Evolutionary conservation across 2,888 invertebrate genomes (phyloP).

Genomic region (Drosophila stalkeri): DNA sequence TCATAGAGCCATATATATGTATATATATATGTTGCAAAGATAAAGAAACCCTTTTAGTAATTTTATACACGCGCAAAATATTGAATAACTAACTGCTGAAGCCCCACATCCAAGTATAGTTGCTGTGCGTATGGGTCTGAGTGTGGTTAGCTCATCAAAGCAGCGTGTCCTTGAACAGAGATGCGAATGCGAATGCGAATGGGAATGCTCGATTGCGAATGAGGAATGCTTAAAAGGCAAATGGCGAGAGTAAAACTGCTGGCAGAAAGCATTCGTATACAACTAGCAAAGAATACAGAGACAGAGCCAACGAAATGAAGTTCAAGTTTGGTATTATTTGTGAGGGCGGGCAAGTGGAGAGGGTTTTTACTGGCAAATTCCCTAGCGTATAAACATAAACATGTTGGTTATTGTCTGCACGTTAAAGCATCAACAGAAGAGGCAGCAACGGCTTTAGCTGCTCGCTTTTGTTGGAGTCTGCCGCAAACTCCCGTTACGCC

Average conservation of each 20-base stretch:
- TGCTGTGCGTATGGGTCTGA: constrained; percentile 1
- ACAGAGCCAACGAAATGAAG: constrained; percentile 5
- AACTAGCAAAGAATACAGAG: constrained; percentile 23
- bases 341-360: not conserved
- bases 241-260: constrained; percentile 34
- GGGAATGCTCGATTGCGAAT: constrained; percentile 38
- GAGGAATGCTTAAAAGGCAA: constrained; percentile 43
- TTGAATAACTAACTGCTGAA: constrained; percentile 55
- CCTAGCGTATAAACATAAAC: constrained; percentile 60
- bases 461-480: constrained; percentile 10
- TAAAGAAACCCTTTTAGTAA: constrained; percentile 65
- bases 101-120: constrained; percentile 18
- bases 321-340: not conserved
- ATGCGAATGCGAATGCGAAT: constrained; percentile 32
- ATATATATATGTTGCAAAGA: constrained; percentile 6
- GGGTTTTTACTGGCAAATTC: constrained; percentile 35
- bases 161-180: constrained; percentile 56
- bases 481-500: constrained; percentile 32
- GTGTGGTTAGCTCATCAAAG: constrained; percentile 44
- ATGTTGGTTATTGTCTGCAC: constrained; percentile 61
- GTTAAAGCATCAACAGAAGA: constrained; percentile 38
- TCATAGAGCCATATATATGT: constrained; percentile 5
- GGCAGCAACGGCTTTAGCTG: constrained; percentile 7
- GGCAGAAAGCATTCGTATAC: constrained; percentile 33
- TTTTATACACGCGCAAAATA: constrained; percentile 62